Percentiles rank a stretch among this genome's conserved stretches.
These are phyloP conservation scores for Oreocharis arfaki DNA, from an alignment of 2,113 vertebrate genomes.

Conservation along the genomic window DNA sequence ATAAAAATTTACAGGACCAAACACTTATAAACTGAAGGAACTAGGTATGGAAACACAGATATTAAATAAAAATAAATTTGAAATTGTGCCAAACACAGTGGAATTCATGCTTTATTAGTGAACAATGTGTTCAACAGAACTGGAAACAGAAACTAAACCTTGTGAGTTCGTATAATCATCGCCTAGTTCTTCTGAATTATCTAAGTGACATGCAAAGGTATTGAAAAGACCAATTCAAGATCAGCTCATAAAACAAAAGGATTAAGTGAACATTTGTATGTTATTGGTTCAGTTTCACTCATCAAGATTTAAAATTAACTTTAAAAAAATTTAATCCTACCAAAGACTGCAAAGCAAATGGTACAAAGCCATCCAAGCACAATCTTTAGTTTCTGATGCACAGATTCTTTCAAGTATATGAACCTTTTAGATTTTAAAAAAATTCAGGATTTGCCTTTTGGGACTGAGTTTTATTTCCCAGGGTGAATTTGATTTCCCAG, in stretches of 20 bases:
- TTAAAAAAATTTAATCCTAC: neutral
- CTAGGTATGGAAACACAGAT: neutral
- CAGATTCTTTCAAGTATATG: neutral
- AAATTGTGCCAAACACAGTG: neutral
- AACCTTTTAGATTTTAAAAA: neutral
- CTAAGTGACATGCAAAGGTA: neutral
- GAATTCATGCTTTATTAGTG: neutral
- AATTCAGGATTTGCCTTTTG: neutral
- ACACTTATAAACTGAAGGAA: neutral
- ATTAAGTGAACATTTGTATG: neutral
- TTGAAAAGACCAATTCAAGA: neutral
- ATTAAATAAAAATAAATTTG: neutral
- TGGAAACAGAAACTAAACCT: neutral
- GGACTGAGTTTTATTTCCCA: neutral
- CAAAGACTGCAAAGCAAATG: neutral
- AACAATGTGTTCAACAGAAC: accelerated
- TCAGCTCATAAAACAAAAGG: neutral
- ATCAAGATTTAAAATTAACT: neutral
- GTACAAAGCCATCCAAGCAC: neutral
- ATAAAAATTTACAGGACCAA: neutral
- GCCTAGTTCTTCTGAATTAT: neutral
- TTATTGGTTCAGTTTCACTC: neutral
- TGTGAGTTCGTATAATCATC: neutral
- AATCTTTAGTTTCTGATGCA: neutral
- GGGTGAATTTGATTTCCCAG: neutral